A percentile compares a stretch with the other conserved stretches of the same genome.
These are phyloP conservation scores for Stichodactyla helianthus DNA, from an alignment of 64 coral and sea anemone genomes.

Conservation along the genomic window DNA sequence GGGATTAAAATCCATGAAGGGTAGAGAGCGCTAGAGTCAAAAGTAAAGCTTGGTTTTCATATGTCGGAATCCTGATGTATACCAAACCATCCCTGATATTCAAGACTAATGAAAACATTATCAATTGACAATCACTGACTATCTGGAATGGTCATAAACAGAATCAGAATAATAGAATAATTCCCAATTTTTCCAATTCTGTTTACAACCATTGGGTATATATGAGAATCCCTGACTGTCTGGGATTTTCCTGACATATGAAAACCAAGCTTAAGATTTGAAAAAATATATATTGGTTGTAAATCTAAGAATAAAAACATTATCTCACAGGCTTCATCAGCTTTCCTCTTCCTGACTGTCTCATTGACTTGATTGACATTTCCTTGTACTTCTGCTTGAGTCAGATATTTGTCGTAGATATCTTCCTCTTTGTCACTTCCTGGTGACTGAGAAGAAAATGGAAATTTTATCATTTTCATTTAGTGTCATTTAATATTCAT, in stretches of 20 bases:
- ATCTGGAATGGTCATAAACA: too few species aligned
- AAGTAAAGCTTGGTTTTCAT: too few species aligned
- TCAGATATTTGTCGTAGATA: slow-evolving; percentile 88
- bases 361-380: slow-evolving; percentile 93
- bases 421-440: slow-evolving; percentile 74
- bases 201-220: too few species aligned
- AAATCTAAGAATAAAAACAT: not conserved
- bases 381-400: slow-evolving; percentile 97
- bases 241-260: not conserved
- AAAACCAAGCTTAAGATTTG: not conserved
- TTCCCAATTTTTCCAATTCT: too few species aligned
- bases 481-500: not conserved
- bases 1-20: not conserved
- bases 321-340: slow-evolving; percentile 65
- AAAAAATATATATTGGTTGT: not conserved
- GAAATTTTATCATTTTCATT: not conserved
- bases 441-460: slow-evolving; percentile 48
- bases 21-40: too few species aligned
- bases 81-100: too few species aligned
- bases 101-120: too few species aligned
- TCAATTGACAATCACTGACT: too few species aligned
- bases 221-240: too few species aligned
- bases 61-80: too few species aligned
- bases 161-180: too few species aligned
- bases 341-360: slow-evolving; percentile 55